Conservation (phyloP, 2,888 invertebrate species). For the Coremacera marginata region DNA sequence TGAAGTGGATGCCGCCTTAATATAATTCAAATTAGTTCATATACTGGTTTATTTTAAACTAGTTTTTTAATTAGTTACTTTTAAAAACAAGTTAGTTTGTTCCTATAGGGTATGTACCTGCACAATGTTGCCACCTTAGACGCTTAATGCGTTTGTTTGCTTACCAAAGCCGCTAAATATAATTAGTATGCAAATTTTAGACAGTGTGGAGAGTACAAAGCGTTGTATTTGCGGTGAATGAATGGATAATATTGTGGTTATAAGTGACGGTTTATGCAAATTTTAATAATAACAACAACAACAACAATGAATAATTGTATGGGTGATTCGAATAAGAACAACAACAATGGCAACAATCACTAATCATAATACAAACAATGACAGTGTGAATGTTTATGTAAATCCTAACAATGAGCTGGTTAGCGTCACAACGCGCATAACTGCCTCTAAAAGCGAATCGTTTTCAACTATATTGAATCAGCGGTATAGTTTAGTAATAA, state of each 20-base stretch:
- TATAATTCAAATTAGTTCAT: too few species aligned
- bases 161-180: slow-evolving; percentile 26
- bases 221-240: slow-evolving; percentile 22
- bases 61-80: too few species aligned
- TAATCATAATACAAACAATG: not conserved
- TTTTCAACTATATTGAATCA: too few species aligned
- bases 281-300: not conserved
- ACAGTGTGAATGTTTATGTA: not conserved
- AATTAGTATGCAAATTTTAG: slow-evolving; percentile 45
- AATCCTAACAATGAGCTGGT: not conserved
- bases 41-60: too few species aligned
- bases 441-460: too few species aligned
- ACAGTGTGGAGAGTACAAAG: not conserved
- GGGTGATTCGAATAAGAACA: not conserved
- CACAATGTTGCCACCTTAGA: not conserved
- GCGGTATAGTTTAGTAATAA: too few species aligned
- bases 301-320: not conserved
- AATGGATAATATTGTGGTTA: slow-evolving; percentile 19
- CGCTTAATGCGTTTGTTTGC: slow-evolving; percentile 31
- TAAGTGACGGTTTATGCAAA: slow-evolving; percentile 35
- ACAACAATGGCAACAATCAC: not conserved
- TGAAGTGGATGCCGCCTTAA: too few species aligned
- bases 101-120: too few species aligned
- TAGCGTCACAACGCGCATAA: not conserved
- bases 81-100: too few species aligned